Conservation (phyloP, 2,113 vertebrate genomes). For the Barbus barbus region DNA sequence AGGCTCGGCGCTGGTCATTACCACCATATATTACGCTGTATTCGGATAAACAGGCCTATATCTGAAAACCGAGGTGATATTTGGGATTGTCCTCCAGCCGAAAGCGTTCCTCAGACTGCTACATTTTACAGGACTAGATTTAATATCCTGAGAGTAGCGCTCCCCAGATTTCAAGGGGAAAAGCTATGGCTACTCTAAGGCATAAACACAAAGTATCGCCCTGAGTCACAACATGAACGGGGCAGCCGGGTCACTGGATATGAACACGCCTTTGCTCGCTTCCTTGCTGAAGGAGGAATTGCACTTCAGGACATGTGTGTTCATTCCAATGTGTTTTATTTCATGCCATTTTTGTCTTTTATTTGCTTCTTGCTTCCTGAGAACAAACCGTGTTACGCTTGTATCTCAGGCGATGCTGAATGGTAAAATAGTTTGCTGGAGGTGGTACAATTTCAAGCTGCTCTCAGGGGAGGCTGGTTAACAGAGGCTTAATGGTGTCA, state of each 20-base stretch:
- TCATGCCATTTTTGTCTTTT: constrained; percentile 63
- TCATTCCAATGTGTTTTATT: constrained; percentile 65
- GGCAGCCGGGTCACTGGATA: constrained; percentile 50
- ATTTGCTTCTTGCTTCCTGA: constrained; percentile 57
- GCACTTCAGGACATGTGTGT: constrained; percentile 58
- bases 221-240: constrained; percentile 46
- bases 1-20: constrained; percentile 49
- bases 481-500: constrained; percentile 76
- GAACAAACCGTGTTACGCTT: constrained; percentile 47
- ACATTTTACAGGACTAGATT: constrained; percentile 25
- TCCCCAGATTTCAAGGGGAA: constrained; percentile 4
- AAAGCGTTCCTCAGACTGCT: background rate
- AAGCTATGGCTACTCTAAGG: constrained; percentile 41
- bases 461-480: constrained; percentile 70
- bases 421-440: constrained; percentile 58
- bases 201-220: constrained; percentile 38
- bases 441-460: constrained; percentile 53
- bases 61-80: constrained; percentile 49
- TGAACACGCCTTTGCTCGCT: constrained; percentile 37
- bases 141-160: constrained; percentile 36
- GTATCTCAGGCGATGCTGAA: constrained; percentile 60
- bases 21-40: constrained; percentile 55
- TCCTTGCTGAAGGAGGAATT: constrained; percentile 37
- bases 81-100: constrained; percentile 11
- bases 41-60: background rate